Base-by-base conservation (phyloP, 1,140 invertebrate species). In the Meloidogyne hapla region DNA sequence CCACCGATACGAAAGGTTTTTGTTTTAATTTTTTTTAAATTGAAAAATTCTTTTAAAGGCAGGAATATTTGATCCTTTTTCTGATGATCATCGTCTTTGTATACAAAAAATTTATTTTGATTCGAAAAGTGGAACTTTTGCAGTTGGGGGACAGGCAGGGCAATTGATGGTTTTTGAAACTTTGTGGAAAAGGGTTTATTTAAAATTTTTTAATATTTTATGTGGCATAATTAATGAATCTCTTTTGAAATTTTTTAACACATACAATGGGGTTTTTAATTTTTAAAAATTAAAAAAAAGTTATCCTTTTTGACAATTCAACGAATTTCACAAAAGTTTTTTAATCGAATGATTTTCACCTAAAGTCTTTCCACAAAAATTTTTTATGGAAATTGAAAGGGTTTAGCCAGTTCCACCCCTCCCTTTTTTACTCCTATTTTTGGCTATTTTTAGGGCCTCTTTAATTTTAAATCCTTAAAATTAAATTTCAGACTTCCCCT, bases 111-210 rank as follows among this genome's bases (percentile, higher is more conserved):
- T 81, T 4, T 26, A 25, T 21, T 77, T 80, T 56, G 73, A 80
- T 67, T 9, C 64, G 18, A 45, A 68, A 26, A 81, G 33, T 38
- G 79, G 38, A 45, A 61, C 82, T 10, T 33, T 80, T 38, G 79
- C 63, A 12, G 48, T 80, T 66, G 79, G 79, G 28, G 79, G 79
- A 15, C 71, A 67, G 12, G 72, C 79, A 5, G 79, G 79, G 4
- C 79, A 80, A 62, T 21, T 80, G 12, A 6, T 80, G 25, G 72
- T 80, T 33, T 80, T 69, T 71, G 79, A 80, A 33, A 33, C 63
- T n/a, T 33, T 73, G 9, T 38, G 38, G 56, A 33, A 64, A 56
- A 56, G 12, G n/a, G 48, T 56, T 6, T n/a, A 15, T 26, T n/a
- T 2, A 62, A 48, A 28, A 28, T 71, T 4, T 56, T 18, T 71